Evolutionary conservation across 2,888 invertebrate species (phyloP).

Genomic region (Argyresthia goedartella): DNA sequence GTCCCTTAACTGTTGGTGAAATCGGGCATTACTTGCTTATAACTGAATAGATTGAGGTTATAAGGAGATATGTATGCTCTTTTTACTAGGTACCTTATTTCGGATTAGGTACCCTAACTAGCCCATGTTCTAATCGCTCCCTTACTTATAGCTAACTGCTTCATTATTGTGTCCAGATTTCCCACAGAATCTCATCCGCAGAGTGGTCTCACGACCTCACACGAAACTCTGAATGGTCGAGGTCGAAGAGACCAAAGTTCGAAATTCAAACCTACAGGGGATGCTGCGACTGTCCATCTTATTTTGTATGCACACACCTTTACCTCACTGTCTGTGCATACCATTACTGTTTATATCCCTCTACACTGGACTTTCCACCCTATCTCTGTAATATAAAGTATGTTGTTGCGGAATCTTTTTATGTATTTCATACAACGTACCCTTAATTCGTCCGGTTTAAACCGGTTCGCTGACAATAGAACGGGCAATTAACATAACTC

Average conservation of each 20-base stretch:
- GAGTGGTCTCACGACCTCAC: conserved; percentile 51
- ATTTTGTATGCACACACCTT: conserved; percentile 66
- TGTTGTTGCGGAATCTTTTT: too few species aligned
- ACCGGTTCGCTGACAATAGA: conserved; percentile 57
- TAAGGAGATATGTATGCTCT: too few species aligned
- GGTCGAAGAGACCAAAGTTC: conserved; percentile 59
- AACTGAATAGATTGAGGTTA: too few species aligned
- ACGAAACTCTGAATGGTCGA: conserved; percentile 37
- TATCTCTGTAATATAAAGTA: conserved; percentile 16
- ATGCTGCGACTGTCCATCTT: conserved; percentile 46
- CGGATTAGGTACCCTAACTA: too few species aligned
- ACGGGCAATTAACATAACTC: conserved; percentile 63
- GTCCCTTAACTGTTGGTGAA: too few species aligned
- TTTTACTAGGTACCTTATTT: too few species aligned
- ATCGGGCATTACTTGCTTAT: too few species aligned
- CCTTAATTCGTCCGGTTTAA: conserved; percentile 54
- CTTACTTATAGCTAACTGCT: too few species aligned
- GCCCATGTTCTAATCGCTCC: too few species aligned
- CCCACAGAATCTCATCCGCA: conserved; percentile 49
- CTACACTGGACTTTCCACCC: conserved; percentile 17
- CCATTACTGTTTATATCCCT: conserved; percentile 17
- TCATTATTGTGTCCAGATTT: conserved; percentile 16
- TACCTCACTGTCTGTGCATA: conserved; percentile 16
- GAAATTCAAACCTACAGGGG: conserved; percentile 41
- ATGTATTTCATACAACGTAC: conserved; percentile 13